Evolutionary conservation across 2,888 invertebrate species (phyloP).

Genomic region (Muschampia plurimacula): DNA sequence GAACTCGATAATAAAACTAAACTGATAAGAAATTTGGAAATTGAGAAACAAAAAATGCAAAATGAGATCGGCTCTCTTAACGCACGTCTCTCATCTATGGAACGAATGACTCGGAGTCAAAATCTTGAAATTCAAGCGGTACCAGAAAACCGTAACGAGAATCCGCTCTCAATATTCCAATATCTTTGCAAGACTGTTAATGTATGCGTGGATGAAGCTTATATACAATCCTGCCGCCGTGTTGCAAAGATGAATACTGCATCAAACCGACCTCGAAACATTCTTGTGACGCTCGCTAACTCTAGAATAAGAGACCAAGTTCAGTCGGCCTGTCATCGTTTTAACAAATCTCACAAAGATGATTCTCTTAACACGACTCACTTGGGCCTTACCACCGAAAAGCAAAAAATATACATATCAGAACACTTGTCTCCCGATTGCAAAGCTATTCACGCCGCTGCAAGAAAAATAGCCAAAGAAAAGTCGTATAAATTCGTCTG

Average conservation of each 20-base stretch:
- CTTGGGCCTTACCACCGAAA: constrained; percentile 6
- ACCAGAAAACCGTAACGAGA: not conserved
- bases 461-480: constrained; percentile 13
- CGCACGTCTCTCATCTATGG: not conserved
- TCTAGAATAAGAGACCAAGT: constrained; percentile 1
- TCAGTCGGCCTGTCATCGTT: not conserved
- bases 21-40: not conserved
- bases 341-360: constrained; percentile 3
- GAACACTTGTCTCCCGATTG: constrained; percentile 17
- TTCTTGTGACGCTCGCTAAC: constrained; percentile 1
- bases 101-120: not conserved
- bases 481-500: constrained; percentile 15
- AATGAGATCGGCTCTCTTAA: not conserved
- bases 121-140: not conserved
- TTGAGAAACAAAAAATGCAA: not conserved
- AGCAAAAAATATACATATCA: not conserved
- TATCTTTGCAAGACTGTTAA: constrained; percentile 1
- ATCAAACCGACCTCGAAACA: not conserved
- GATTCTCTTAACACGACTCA: constrained; percentile 9
- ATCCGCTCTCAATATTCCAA: not conserved
- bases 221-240: constrained; percentile 10
- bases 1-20: not conserved
- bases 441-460: constrained; percentile 14
- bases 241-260: constrained; percentile 11
- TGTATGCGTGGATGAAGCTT: constrained; percentile 1